These are phyloP conservation scores for Steinernema feltiae DNA, from an alignment of 1,140 invertebrate species.

Conservation along the genomic window DNA sequence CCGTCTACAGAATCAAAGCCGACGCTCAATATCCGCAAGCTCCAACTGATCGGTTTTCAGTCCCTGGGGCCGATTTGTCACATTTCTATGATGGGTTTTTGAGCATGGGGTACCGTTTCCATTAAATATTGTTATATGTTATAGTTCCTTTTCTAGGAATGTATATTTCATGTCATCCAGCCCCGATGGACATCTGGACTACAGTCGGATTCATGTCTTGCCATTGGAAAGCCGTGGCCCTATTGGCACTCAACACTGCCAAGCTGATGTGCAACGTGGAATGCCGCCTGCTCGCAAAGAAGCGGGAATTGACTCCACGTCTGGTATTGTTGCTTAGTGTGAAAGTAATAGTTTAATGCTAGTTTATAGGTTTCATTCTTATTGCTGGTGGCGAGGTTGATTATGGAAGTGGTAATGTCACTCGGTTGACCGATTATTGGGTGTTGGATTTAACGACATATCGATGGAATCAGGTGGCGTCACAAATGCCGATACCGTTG, in stretches of 20 bases:
- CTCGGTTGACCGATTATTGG: slow-evolving; percentile 54
- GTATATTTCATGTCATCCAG: slow-evolving; percentile 52
- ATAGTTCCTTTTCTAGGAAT: slow-evolving; percentile 15
- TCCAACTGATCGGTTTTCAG: slow-evolving; percentile 46
- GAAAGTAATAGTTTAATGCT: slow-evolving; percentile 19
- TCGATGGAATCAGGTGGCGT: slow-evolving; percentile 53
- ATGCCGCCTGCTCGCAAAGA: slow-evolving; percentile 51
- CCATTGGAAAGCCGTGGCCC: slow-evolving; percentile 42
- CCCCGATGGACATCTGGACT: slow-evolving; percentile 54
- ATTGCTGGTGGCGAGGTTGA: slow-evolving; percentile 56
- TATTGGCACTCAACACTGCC: slow-evolving; percentile 50
- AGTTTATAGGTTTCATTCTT: slow-evolving; percentile 48
- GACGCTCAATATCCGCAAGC: slow-evolving; percentile 38
- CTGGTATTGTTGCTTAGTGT: slow-evolving; percentile 26
- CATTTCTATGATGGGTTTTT: slow-evolving; percentile 58
- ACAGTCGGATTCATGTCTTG: slow-evolving; percentile 51
- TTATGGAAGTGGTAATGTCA: slow-evolving; percentile 48
- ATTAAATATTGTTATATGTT: not conserved
- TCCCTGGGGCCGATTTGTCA: slow-evolving; percentile 49
- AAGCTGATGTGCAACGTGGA: slow-evolving; percentile 48
- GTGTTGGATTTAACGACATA: slow-evolving; percentile 50
- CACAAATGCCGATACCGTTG: slow-evolving; percentile 53
- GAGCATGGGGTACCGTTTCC: slow-evolving; percentile 44
- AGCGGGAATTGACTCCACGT: slow-evolving; percentile 49
- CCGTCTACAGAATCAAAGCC: slow-evolving; percentile 45